Percentiles rank a stretch among this genome's conserved stretches.
Conservation (phyloP, 2,888 invertebrate species). For the Tinea semifulvella region DNA sequence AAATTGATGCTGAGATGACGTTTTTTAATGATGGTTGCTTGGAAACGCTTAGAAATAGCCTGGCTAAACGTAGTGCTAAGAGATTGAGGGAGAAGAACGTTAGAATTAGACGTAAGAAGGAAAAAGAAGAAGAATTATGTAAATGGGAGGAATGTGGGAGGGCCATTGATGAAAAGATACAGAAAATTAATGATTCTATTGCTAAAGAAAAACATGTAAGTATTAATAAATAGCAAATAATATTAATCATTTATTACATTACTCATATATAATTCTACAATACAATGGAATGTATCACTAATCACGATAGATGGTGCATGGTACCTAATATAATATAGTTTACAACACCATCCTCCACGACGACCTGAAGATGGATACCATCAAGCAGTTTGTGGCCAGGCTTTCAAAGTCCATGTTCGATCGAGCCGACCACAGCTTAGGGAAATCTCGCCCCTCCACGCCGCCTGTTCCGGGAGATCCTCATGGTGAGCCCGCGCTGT, state of each 20-base stretch:
- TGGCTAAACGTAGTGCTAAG: constrained; percentile 56
- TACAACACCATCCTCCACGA: no score
- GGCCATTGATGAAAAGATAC: constrained; percentile 73
- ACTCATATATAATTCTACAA: no score
- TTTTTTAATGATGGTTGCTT: constrained; percentile 48
- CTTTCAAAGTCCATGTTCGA: no score
- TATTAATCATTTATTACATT: no score
- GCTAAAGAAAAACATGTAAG: constrained; percentile 67
- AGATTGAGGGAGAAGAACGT: constrained; percentile 54
- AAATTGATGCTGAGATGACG: constrained; percentile 43
- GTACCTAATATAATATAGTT: no score
- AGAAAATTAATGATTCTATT: constrained; percentile 70
- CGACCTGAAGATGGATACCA: no score
- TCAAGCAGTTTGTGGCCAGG: no score
- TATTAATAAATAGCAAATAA: constrained; percentile 9
- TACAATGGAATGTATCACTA: background rate
- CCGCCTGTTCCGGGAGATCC: no score
- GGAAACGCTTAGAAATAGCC: constrained; percentile 39
- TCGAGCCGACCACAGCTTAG: no score
- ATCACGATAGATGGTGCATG: background rate
- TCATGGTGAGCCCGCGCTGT: no score
- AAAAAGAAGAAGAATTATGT: constrained; percentile 42
- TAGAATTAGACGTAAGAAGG: constrained; percentile 34
- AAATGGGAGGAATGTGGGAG: constrained; percentile 60
- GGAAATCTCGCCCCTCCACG: no score